phyloP scores from a whole-genome alignment of 2,113 vertebrate species.

The Uropsilus gracilis region DNA sequence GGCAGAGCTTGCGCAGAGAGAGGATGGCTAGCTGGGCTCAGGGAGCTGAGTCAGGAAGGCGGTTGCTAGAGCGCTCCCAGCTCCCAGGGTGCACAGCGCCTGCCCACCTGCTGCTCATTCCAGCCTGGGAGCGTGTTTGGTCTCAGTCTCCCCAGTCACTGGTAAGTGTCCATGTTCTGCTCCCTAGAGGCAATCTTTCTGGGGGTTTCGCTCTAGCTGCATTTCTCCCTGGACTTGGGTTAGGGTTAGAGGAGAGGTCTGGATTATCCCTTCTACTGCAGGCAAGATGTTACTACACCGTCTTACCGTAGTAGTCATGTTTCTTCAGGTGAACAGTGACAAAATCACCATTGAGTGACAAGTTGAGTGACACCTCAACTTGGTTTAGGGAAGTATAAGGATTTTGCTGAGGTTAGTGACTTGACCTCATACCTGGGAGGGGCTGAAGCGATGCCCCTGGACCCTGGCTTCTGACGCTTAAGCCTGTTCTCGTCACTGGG shows the following conservation, averaged over 20 bases:
- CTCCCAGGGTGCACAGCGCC: neutral
- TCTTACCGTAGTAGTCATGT: neutral
- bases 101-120: accelerated
- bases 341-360: no score
- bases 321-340: neutral
- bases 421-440: neutral
- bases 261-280: neutral
- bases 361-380: no score
- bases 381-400: neutral
- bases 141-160: neutral
- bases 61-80: neutral
- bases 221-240: neutral
- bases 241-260: neutral
- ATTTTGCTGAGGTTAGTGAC: neutral
- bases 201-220: neutral
- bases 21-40: constrained; percentile 14
- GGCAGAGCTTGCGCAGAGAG: neutral
- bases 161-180: neutral
- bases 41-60: neutral
- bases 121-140: neutral
- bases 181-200: neutral
- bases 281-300: neutral
- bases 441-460: neutral
- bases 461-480: neutral
- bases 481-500: neutral